Base-by-base conservation (phyloP, 1,140 invertebrate species). In the Drosophila sproati region DNA sequence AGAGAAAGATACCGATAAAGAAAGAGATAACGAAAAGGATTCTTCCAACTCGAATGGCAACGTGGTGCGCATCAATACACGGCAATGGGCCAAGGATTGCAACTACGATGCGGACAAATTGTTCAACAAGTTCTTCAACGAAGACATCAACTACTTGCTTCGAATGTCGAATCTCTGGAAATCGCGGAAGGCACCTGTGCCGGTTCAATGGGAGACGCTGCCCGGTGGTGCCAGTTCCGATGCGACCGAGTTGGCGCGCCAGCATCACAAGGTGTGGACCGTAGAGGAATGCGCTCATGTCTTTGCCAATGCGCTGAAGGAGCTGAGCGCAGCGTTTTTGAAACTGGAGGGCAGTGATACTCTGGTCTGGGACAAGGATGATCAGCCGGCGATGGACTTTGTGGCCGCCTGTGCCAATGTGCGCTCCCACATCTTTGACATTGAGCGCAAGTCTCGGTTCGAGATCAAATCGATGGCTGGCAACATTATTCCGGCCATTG, bases 391-490 rank as follows among this genome's bases (percentile, higher is more conserved):
- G 0, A 98, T 99, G 97, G 96, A 99, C 93, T 99, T 99, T 94
- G 98, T 99, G 3, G 96, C 98, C 0, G 95, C 98, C 2, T 98
- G 98, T 93, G 96, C 98, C 1, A 99, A 99, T 93, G 96, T 99
- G 66, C 94, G 99, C 43, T 95, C 97, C 0, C 93, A 97, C 78
- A 98, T 99, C 79, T 99, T 99, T 93, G 95, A 96, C 45, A 99
- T 99, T 91, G 91, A 94, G 47, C 94, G 95, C 51, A 98, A 99
- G 90, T 97, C 96, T 0, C 94, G 96, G 56, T 99, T 99, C 93
- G 97, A 99, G 87, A 96, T 99, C 3, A 99, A 99, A 95, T 99
- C 98, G 32, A 99, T 99, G 97, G 99, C 99, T 7, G 98, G 99
- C 2, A 97, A 97, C 82, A 99, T 99, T 71, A 99, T 99, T 86